phyloP scores from a whole-genome alignment of 2,888 invertebrate species.

The Cantharis rustica region DNA sequence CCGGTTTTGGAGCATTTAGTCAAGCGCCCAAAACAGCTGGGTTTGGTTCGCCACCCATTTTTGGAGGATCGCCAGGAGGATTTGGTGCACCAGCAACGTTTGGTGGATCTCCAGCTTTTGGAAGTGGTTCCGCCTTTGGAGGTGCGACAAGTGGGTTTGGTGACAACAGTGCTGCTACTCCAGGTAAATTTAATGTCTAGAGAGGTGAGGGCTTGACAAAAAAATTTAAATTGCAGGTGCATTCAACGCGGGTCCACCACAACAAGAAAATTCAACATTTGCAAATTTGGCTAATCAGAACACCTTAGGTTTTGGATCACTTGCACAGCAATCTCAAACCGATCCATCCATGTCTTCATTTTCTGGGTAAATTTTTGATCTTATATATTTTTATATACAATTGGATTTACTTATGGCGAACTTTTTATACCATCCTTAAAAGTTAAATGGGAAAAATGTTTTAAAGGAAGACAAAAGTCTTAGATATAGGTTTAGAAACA shows the following conservation, averaged over 20 bases:
- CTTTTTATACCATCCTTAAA: not conserved
- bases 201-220: not conserved
- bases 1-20: conserved; percentile 52
- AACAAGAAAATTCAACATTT: conserved; percentile 64
- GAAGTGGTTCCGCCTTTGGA: conserved; percentile 57
- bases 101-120: conserved; percentile 57
- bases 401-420: not conserved
- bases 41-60: conserved; percentile 43
- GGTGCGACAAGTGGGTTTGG: conserved; percentile 54
- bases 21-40: conserved; percentile 47
- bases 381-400: not conserved
- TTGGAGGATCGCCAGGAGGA: conserved; percentile 38
- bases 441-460: too few relatives aligned
- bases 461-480: too few relatives aligned
- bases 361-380: conserved; percentile 47
- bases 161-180: conserved; percentile 16
- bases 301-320: conserved; percentile 67
- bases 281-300: conserved; percentile 68
- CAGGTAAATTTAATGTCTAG: not conserved
- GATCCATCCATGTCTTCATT: conserved; percentile 48
- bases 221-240: conserved; percentile 35
- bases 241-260: conserved; percentile 57
- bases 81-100: conserved; percentile 55
- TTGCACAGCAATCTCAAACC: conserved; percentile 61
- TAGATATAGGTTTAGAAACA: too few relatives aligned